Evolutionary conservation across 2,888 invertebrate species (phyloP).

Genomic region (Phorcus lineatus): DNA sequence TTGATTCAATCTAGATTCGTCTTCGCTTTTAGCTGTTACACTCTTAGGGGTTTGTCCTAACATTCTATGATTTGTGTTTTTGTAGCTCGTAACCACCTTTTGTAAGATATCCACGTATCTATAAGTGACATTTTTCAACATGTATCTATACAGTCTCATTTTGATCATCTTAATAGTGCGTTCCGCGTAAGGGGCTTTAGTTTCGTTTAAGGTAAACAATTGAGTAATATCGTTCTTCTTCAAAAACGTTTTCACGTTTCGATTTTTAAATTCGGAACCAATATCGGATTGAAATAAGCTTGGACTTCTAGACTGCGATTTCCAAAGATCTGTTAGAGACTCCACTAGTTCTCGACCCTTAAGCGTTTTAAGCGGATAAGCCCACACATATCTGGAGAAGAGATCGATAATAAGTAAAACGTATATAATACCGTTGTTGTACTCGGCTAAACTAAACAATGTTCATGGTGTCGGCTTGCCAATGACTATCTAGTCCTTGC

Average conservation of each 20-base stretch:
- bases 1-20: background rate
- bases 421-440: slow-evolving; percentile 11
- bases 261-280: background rate
- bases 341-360: background rate
- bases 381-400: background rate
- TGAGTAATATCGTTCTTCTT: slow-evolving; percentile 24
- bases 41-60: background rate
- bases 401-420: background rate
- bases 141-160: slow-evolving; percentile 33
- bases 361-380: background rate
- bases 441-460: background rate
- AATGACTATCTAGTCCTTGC: slow-evolving; percentile 10
- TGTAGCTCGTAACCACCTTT: slow-evolving; percentile 35
- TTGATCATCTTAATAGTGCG: slow-evolving; percentile 41
- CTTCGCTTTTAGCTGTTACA: background rate
- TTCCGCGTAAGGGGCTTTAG: slow-evolving; percentile 38
- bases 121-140: slow-evolving; percentile 31
- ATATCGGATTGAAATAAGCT: background rate
- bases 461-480: slow-evolving; percentile 14
- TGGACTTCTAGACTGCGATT: background rate
- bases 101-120: slow-evolving; percentile 37
- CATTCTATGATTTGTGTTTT: slow-evolving; percentile 35
- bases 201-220: slow-evolving; percentile 36
- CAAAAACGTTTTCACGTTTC: slow-evolving; percentile 21
- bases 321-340: background rate